Evolutionary conservation across 2,888 invertebrate species (phyloP).

Genomic region (Tolmerus cingulatus): DNA sequence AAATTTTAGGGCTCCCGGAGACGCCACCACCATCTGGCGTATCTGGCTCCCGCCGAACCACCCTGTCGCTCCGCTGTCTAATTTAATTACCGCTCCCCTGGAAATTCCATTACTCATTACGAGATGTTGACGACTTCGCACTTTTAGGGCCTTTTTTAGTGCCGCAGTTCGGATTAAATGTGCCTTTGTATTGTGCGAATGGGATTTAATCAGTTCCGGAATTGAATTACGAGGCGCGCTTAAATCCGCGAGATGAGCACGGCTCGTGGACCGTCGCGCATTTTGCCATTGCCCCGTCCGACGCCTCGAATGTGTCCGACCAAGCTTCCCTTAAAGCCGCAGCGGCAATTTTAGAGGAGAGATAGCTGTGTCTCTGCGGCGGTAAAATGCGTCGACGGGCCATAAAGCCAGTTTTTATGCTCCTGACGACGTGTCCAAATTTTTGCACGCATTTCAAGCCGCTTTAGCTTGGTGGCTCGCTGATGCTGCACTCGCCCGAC

Average conservation of each 20-base stretch:
- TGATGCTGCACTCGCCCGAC: too few species aligned
- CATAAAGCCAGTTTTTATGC: neutral
- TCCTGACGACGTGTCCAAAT: neutral
- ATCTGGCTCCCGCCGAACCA: neutral
- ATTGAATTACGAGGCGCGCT: neutral
- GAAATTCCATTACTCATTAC: neutral
- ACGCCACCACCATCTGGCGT: neutral
- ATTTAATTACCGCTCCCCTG: conserved; percentile 9
- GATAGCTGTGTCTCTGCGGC: neutral
- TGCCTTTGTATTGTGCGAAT: neutral
- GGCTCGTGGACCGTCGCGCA: neutral
- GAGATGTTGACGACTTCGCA: conserved; percentile 10
- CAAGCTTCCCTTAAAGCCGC: neutral
- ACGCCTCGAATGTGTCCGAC: neutral
- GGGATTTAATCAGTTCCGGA: neutral
- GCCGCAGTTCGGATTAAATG: neutral
- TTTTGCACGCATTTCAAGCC: neutral
- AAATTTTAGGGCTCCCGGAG: neutral
- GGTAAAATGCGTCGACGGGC: neutral
- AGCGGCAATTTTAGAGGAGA: neutral
- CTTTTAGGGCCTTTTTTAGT: neutral
- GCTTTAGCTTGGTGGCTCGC: neutral
- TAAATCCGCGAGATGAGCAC: neutral
- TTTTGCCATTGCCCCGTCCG: neutral
- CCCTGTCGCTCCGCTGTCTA: neutral